Evolutionary conservation across 2,797 vertebrate genomes (phyloP), one percentile per base, ranked within the genome.

Genomic region (Sarcoramphus papa): DNA sequence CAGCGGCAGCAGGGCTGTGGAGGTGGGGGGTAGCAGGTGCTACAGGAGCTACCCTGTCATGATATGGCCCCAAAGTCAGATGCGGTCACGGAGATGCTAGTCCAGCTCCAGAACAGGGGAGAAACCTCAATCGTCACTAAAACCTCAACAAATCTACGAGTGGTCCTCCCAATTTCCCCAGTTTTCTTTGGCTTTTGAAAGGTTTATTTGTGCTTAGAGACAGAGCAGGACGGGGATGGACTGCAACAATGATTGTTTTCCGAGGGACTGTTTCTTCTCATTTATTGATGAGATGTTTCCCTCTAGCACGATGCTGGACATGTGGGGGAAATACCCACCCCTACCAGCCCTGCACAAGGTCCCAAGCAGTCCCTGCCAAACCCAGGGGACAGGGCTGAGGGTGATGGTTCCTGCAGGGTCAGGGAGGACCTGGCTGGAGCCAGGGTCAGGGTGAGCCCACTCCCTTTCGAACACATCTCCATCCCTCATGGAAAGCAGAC

Each of bases 11-110:
- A 62, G 30, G 6, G 75, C 47, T 50, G 31, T 17, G 48, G 33
- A 54, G 23, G 8, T n/a, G 21, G 37, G 30, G 12, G n/a, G n/a
- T 13, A 92, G 85, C 96, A 97, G 96, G 95, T 96, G 95, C 54
- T 65, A 23, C 53, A 11, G 30, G 86, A 86, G 15, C 68, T 14
- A 15, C 31, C 16, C n/a, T 11, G 22, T 16, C 57, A 7, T 3
- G 21, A 5, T 1, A 43, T 0, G 0, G 7, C 45, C 69, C 50
- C 37, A 21, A 41, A 70, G 9, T 1, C 10, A 5, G 5, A 25
- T 0, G 0, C 14, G 15, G 15, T 22, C 53, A 5, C 1, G 0
- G 65, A 72, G 35, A 16, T 28, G 54, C 13, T 12, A 53, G 50
- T 70, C 22, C 35, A 17, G 15, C 14, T 28, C 47, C 16, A 62